phyloP scores from a whole-genome alignment of 2,888 invertebrate genomes.

The Parnassius apollo region DNA sequence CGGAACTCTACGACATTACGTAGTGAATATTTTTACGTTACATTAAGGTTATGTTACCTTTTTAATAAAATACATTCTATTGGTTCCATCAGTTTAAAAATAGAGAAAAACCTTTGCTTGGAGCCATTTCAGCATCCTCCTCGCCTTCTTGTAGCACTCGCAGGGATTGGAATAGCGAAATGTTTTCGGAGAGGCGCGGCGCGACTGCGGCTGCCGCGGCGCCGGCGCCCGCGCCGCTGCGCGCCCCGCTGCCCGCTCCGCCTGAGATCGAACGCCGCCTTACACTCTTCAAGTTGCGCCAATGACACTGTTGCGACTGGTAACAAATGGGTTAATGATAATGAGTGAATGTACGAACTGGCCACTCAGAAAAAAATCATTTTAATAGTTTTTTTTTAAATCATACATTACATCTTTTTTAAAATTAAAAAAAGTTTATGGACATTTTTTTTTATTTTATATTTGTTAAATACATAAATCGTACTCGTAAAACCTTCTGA shows the following conservation, averaged over 20 bases:
- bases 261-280: conserved; percentile 84
- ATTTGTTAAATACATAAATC: too few species aligned
- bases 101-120: conserved; percentile 41
- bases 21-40: too few species aligned
- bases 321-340: conserved; percentile 42
- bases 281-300: conserved; percentile 93
- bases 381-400: not conserved
- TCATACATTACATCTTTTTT: too few species aligned
- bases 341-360: conserved; percentile 1
- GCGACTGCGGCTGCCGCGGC: conserved; percentile 57
- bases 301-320: conserved; percentile 95
- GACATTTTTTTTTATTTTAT: too few species aligned
- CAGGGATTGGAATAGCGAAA: conserved; percentile 93
- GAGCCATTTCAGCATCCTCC: conserved; percentile 80
- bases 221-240: conserved; percentile 41
- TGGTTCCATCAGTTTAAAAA: not conserved
- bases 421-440: too few species aligned
- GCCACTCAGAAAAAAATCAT: conserved; percentile 14
- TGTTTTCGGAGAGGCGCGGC: conserved; percentile 89
- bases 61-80: too few species aligned
- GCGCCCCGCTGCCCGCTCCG: conserved; percentile 33
- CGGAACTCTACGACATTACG: too few species aligned
- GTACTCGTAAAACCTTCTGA: conserved; percentile 13
- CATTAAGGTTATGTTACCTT: too few species aligned
- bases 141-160: conserved; percentile 94